Evolutionary conservation across 2,888 invertebrate genomes (phyloP), one percentile per base, ranked within the genome.

Genomic region (Athrips mouffetella): DNA sequence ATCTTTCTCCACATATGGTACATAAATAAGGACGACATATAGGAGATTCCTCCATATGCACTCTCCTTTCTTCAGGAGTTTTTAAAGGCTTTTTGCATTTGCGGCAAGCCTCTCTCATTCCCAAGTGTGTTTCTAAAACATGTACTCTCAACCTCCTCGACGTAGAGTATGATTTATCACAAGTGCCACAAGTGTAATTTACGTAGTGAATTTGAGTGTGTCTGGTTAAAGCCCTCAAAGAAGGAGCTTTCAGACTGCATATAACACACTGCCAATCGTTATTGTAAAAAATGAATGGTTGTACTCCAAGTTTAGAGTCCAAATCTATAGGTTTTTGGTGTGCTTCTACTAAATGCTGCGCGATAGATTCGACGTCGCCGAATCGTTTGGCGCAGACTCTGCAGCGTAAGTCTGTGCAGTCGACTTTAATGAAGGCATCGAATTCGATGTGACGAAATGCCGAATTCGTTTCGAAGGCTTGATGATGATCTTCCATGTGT

Each of bases 391-490:
- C 52, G 54, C 87, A 87, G 2, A 85, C 57, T 1, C 84, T 70
- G 58, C 87, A 87, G 4, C 70, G 70, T 0, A 85, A 73, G 6
- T 79, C 67, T 0, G 82, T 78, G 54, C 79, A 78, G 48, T 86
- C 86, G 0, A 75, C 83, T 67, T 86, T 86, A 18, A 86, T 67
- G 51, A 70, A 83, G 0, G 79, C 81, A 51, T 82, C 84, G n/a
- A n/a, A n/a, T 23, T 6, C 10, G 5, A 67, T 65, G 53, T 84
- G 83, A 0, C 67, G 61, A 60, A 84, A 84, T 0, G 83, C 83
- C 66, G 73, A 76, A 29, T 70, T 66, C 1, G 73, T 56, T 20
- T 76, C 77, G 55, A 84, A 82, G 0, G 64, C 67, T 44, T 61
- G 62, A 47, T 87, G 86, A 53, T 86, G 83, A 1, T 65, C 62